Conservation (phyloP, 2,113 vertebrate species). For the Sprattus sprattus region DNA sequence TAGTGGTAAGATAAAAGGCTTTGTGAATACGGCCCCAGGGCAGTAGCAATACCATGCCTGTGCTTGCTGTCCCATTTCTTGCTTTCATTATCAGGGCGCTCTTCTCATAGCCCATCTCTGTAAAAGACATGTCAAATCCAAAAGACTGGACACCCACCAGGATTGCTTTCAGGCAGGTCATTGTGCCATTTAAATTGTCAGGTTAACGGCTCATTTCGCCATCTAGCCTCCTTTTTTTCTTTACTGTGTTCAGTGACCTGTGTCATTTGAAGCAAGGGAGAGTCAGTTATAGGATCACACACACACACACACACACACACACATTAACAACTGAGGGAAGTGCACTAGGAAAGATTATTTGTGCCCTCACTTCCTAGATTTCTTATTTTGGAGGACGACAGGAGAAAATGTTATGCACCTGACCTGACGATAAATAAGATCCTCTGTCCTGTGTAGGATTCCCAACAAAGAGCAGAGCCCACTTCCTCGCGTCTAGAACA, state of each 20-base stretch:
- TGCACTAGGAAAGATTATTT: background rate
- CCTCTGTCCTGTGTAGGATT: conserved; percentile 30
- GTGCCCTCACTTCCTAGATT: background rate
- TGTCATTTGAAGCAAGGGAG: conserved; percentile 53
- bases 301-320: conserved; percentile 17
- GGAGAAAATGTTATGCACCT: conserved; percentile 50
- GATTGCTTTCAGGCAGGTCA: background rate
- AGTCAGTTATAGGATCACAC: conserved; percentile 45
- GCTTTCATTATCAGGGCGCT: background rate
- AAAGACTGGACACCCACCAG: background rate
- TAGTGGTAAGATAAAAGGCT: too few relatives aligned
- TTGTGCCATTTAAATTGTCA: conserved; percentile 62
- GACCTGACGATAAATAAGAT: conserved; percentile 38
- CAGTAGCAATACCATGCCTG: background rate
- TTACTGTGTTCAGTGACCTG: conserved; percentile 59
- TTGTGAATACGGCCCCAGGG: too few relatives aligned
- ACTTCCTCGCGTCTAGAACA: conserved; percentile 55
- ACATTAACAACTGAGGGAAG: background rate
- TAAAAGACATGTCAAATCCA: background rate
- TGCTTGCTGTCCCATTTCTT: background rate
- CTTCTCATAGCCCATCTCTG: background rate
- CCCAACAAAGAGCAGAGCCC: conserved; percentile 41
- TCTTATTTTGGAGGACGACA: conserved; percentile 41
- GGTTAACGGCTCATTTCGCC: conserved; percentile 61
- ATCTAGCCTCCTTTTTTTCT: conserved; percentile 49